These are phyloP conservation scores for Phytoseiulus persimilis DNA, from an alignment of 2,888 invertebrate species.

Conservation along the genomic window DNA sequence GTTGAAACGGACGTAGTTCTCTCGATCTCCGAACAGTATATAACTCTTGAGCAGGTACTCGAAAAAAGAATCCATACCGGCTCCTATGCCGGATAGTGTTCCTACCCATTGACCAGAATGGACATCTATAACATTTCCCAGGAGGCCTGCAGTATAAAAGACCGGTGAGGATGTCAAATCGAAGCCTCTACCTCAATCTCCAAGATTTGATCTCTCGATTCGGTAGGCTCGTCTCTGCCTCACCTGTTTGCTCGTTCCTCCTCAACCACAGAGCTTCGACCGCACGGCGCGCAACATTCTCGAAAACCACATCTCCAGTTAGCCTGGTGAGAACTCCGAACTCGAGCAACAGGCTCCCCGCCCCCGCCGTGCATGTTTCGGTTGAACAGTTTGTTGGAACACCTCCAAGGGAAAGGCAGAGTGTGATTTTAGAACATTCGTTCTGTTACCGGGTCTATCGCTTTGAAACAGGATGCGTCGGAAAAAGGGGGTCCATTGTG, in stretches of 20 bases:
- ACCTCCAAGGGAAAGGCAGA: slow-evolving; percentile 47
- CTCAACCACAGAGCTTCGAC: slow-evolving; percentile 55
- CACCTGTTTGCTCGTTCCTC: slow-evolving; percentile 57
- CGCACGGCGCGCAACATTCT: slow-evolving; percentile 56
- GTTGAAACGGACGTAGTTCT: slow-evolving; percentile 57
- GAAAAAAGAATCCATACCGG: slow-evolving; percentile 59
- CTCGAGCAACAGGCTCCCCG: slow-evolving; percentile 58
- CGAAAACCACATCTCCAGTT: slow-evolving; percentile 58
- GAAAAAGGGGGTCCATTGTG: too few species aligned
- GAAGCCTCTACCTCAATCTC: not conserved
- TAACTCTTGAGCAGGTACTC: slow-evolving; percentile 59
- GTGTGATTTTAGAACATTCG: too few species aligned
- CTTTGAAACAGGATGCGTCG: too few species aligned
- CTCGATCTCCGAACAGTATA: slow-evolving; percentile 58
- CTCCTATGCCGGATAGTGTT: slow-evolving; percentile 57
- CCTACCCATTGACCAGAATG: slow-evolving; percentile 59
- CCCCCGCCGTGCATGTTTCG: slow-evolving; percentile 60
- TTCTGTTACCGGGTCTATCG: too few species aligned
- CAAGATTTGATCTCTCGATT: not conserved
- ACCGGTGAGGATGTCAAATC: slow-evolving; percentile 11
- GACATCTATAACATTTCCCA: slow-evolving; percentile 59
- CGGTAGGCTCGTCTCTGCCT: slow-evolving; percentile 48
- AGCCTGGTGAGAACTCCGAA: slow-evolving; percentile 58
- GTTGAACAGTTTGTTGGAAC: slow-evolving; percentile 54
- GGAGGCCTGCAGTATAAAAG: slow-evolving; percentile 41